A percentile compares a stretch with the other conserved stretches of the same genome.
These are phyloP conservation scores for Agonum fuliginosum DNA, from an alignment of 2,888 invertebrate species.

Conservation along the genomic window DNA sequence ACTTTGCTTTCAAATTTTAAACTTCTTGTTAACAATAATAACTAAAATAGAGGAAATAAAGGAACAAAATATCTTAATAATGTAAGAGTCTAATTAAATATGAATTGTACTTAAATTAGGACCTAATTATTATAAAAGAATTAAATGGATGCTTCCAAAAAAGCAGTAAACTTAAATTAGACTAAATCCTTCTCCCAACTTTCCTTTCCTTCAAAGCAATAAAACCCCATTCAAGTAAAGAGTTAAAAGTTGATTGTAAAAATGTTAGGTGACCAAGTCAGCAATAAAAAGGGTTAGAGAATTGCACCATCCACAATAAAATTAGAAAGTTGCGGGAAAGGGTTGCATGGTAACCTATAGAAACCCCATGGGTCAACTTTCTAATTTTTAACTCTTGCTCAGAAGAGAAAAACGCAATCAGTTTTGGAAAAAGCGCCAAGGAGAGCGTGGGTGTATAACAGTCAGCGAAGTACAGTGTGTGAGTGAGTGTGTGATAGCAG, in stretches of 20 bases:
- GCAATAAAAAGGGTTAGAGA: conserved; percentile 55
- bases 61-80: too few species aligned
- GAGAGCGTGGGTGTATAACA: background rate
- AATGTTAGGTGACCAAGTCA: conserved; percentile 34
- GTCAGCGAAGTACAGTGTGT: background rate
- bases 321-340: conserved; percentile 55
- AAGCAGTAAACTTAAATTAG: too few species aligned
- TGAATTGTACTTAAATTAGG: too few species aligned
- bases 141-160: too few species aligned
- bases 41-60: too few species aligned
- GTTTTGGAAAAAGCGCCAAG: background rate
- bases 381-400: conserved; percentile 48
- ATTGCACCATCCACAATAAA: conserved; percentile 51
- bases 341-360: conserved; percentile 17
- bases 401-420: background rate
- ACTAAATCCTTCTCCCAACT: background rate
- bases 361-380: conserved; percentile 23
- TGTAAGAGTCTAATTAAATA: too few species aligned
- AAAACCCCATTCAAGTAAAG: conserved; percentile 32
- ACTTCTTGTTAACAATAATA: too few species aligned
- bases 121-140: too few species aligned
- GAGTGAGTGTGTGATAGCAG: background rate
- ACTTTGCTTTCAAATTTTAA: too few species aligned
- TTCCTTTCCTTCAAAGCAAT: conserved; percentile 19
- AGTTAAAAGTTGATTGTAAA: conserved; percentile 53